Evolutionary conservation across 2,888 invertebrate genomes (phyloP).

Genomic region (Luffia ferchaultella): DNA sequence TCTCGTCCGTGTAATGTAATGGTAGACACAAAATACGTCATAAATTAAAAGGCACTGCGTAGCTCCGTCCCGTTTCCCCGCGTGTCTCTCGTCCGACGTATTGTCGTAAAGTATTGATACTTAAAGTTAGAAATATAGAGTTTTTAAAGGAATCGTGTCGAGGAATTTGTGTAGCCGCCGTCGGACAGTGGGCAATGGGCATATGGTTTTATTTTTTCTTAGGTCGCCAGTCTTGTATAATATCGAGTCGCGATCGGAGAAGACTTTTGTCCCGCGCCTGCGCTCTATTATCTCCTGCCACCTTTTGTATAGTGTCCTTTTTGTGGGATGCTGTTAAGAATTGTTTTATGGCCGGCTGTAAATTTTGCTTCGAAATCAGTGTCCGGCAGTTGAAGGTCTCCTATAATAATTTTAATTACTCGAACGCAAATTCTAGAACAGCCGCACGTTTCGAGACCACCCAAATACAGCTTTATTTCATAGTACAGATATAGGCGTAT

Average conservation of each 20-base stretch:
- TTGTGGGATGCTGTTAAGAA: slow-evolving; percentile 54
- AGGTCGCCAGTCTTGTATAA: too few relatives aligned
- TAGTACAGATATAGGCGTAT: too few relatives aligned
- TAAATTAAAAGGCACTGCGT: slow-evolving; percentile 60
- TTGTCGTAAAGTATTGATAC: slow-evolving; percentile 51
- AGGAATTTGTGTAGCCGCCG: slow-evolving; percentile 41
- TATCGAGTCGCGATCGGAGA: slow-evolving; percentile 43
- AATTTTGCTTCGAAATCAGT: slow-evolving; percentile 26
- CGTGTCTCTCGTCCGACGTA: slow-evolving; percentile 13
- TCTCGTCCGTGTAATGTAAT: slow-evolving; percentile 46
- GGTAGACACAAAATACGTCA: slow-evolving; percentile 50
- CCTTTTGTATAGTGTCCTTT: slow-evolving; percentile 49
- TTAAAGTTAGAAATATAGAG: slow-evolving; percentile 53
- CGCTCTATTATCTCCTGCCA: slow-evolving; percentile 52
- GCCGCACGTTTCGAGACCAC: too few relatives aligned
- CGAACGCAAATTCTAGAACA: too few relatives aligned
- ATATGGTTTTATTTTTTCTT: slow-evolving; percentile 52
- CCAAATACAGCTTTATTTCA: too few relatives aligned
- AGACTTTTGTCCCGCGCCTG: slow-evolving; percentile 50
- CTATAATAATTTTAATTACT: not conserved
- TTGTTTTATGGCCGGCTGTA: slow-evolving; percentile 58
- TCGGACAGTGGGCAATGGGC: slow-evolving; percentile 31
- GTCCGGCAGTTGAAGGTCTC: not conserved
- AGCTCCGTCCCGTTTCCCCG: slow-evolving; percentile 23
- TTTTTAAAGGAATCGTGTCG: slow-evolving; percentile 40